phyloP scores from a whole-genome alignment of 2,113 vertebrate genomes.

The Sinosuthora webbiana region DNA sequence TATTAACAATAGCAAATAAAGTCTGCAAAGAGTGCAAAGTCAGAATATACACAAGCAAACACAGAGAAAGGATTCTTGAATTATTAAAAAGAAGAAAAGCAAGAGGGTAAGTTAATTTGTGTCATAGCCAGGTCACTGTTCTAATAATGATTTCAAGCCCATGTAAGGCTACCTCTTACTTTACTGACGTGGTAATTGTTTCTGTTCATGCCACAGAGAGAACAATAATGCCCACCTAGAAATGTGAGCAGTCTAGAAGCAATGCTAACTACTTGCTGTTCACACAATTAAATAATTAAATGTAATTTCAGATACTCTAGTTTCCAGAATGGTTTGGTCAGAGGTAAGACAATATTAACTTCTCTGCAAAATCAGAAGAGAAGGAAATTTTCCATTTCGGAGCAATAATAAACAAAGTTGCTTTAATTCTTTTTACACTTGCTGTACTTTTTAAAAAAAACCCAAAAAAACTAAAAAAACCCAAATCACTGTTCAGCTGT shows the following conservation, averaged over 20 bases:
- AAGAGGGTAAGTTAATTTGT: slow-evolving; percentile 74
- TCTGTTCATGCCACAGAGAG: slow-evolving; percentile 74
- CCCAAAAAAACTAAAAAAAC: rapidly evolving
- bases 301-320: slow-evolving; percentile 87
- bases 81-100: slow-evolving; percentile 79
- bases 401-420: neutral
- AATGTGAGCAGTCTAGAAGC: slow-evolving; percentile 84
- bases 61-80: slow-evolving; percentile 63
- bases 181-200: slow-evolving; percentile 85
- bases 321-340: slow-evolving; percentile 77
- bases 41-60: neutral
- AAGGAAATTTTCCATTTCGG: neutral
- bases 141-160: slow-evolving; percentile 73
- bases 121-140: slow-evolving; percentile 80
- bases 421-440: neutral
- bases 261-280: slow-evolving; percentile 86
- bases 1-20: slow-evolving; percentile 3
- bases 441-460: neutral
- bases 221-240: slow-evolving; percentile 84
- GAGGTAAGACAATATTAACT: slow-evolving; percentile 62
- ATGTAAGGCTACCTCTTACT: slow-evolving; percentile 80
- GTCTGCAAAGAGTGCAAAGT: neutral
- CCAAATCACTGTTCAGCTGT: neutral
- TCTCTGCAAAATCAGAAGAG: neutral
- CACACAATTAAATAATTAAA: slow-evolving; percentile 92